Percentiles rank a stretch among this genome's conserved stretches.
Evolutionary conservation across 2,888 invertebrate genomes (phyloP).

Genomic region (Plagiodera versicolora): DNA sequence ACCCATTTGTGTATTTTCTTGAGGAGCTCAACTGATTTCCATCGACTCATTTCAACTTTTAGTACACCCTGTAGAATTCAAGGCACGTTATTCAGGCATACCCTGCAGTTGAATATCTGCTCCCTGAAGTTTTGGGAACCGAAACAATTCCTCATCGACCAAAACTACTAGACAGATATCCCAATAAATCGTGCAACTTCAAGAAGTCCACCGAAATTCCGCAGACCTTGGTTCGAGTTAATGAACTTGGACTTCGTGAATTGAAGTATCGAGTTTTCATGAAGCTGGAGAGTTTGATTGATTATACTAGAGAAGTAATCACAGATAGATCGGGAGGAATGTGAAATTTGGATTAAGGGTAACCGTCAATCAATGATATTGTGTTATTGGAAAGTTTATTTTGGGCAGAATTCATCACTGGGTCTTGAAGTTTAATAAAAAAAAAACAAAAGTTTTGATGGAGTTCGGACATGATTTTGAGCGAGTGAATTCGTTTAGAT

Average conservation of each 20-base stretch:
- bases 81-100: no score
- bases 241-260: neutral
- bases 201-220: neutral
- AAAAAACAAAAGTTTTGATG: no score
- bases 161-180: neutral
- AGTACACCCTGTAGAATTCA: no score
- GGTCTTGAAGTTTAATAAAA: no score
- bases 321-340: neutral
- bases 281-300: neutral
- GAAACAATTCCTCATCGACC: constrained; percentile 9
- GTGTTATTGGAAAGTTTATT: no score
- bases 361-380: neutral
- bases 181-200: constrained; percentile 11
- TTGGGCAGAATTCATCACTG: no score
- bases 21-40: no score
- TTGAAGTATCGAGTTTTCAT: constrained; percentile 6
- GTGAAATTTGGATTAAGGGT: neutral
- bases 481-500: no score
- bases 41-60: no score
- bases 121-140: neutral
- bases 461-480: no score
- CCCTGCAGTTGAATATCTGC: neutral
- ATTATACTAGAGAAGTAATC: neutral
- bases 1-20: no score
- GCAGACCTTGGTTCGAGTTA: neutral